phyloP scores from a whole-genome alignment of 2,888 invertebrate species.

The Dyspetes luteomarginatus region DNA sequence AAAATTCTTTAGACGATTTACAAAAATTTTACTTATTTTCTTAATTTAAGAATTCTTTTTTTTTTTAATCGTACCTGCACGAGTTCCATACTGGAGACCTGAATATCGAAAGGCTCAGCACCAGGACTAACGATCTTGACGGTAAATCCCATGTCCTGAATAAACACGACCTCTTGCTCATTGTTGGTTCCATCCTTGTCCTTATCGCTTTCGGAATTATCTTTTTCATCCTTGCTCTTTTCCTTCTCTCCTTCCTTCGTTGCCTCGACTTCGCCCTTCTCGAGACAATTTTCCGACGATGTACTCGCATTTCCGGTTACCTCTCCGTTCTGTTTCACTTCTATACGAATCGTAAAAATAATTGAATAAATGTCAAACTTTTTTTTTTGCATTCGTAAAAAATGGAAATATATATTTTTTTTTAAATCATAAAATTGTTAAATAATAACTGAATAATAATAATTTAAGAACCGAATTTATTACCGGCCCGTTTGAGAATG shows the following conservation, averaged over 20 bases:
- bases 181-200: slow-evolving; percentile 71
- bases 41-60: background rate
- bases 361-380: background rate
- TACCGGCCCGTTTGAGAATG: too few relatives aligned
- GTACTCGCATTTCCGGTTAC: slow-evolving; percentile 74
- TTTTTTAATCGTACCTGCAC: slow-evolving; percentile 88
- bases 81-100: slow-evolving; percentile 98
- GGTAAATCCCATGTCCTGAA: slow-evolving; percentile 96
- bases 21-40: too few relatives aligned
- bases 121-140: slow-evolving; percentile 97
- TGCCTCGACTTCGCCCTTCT: slow-evolving; percentile 83
- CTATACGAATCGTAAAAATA: slow-evolving; percentile 62
- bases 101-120: slow-evolving; percentile 95
- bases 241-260: slow-evolving; percentile 82
- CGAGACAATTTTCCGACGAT: slow-evolving; percentile 79
- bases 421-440: too few relatives aligned
- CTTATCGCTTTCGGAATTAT: slow-evolving; percentile 62
- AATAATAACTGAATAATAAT: too few relatives aligned
- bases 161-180: slow-evolving; percentile 92
- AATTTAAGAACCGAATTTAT: too few relatives aligned
- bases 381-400: background rate
- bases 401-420: background rate
- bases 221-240: slow-evolving; percentile 77
- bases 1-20: too few relatives aligned
- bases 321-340: slow-evolving; percentile 73